phyloP scores from a whole-genome alignment of 2,888 invertebrate species.

The Plebejus argus region DNA sequence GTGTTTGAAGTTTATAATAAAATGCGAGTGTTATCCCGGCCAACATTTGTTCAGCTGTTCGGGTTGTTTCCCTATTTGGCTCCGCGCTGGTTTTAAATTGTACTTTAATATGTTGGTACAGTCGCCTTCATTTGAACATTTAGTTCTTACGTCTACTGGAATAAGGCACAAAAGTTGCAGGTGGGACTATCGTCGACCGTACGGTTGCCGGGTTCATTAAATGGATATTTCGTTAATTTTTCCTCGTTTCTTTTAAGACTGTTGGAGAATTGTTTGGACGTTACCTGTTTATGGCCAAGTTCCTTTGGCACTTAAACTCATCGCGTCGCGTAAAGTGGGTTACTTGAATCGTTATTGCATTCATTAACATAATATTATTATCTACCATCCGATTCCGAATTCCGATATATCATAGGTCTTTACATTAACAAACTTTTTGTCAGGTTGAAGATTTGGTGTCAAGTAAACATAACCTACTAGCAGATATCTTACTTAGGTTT shows the following conservation, averaged over 20 bases:
- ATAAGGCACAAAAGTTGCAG: background rate
- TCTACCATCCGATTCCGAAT: background rate
- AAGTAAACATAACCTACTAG: too few species aligned
- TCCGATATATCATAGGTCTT: background rate
- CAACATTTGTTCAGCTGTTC: conserved; percentile 36
- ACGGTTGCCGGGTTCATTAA: conserved; percentile 23
- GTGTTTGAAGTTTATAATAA: conserved; percentile 35
- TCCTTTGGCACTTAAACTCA: background rate
- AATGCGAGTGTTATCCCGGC: conserved; percentile 31
- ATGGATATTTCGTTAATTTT: conserved; percentile 27
- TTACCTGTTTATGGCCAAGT: conserved; percentile 17
- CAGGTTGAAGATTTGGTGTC: too few species aligned
- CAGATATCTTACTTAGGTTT: too few species aligned
- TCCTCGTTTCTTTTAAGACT: conserved; percentile 6
- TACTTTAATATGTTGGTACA: conserved; percentile 25
- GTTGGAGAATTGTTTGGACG: background rate
- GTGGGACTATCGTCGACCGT: background rate
- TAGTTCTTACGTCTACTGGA: background rate
- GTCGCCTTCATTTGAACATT: background rate
- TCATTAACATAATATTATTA: background rate
- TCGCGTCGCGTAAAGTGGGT: background rate
- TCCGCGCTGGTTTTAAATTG: conserved; percentile 21
- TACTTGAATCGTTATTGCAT: background rate
- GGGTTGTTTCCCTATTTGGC: conserved; percentile 31
- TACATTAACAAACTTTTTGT: too few species aligned